Base-by-base conservation (phyloP, 2,113 vertebrate species). In the Lonchura striata region DNA sequence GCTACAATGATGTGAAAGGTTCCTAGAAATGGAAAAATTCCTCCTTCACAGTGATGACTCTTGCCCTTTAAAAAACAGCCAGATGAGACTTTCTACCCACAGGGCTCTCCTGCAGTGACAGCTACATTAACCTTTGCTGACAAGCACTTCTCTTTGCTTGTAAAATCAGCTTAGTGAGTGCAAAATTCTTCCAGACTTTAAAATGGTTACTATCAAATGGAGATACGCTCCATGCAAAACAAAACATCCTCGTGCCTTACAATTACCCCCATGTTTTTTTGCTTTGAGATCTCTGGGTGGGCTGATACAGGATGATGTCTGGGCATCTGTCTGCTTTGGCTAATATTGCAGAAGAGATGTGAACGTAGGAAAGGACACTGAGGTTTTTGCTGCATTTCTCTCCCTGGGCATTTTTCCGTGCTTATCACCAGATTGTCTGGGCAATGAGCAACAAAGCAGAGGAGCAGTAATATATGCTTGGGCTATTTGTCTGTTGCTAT, bases 11-110 rank as follows among this genome's bases (percentile, higher is more conserved):
- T 20, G 16, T 49, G 61, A 94, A 96, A 93, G 82, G 53, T 77
- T 95, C 75, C 84, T 88, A 88, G 92, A 95, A 82, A 90, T 23
- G n/a, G 64, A 90, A 93, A 82, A 90, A 90, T 88, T 84, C 80
- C 79, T 88, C 60, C 77, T 94, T 95, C 86, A 64, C 25, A 64
- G 64, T 71, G 56, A 64, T 93, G 93, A 88, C 76, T 94, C 90
- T 95, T 97, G 94, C 95, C 95, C 95, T 97, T 96, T 96, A 96
- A 97, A 96, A 94, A 92, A 94, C 69, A 90, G 52, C 93, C 95
- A 97, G 90, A 96, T 90, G 93, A 96, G 88, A 72, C 88, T 88
- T 86, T 84, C 86, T 94, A 71, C 92, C 95, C 93, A 96, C 86
- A 92, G 95, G 95, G 95, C 65, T 92, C 92, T 96, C 93, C 90